Percentiles rank a stretch among this genome's conserved stretches.
These are phyloP conservation scores for Ceratitis capitata DNA, from an alignment of 1,140 invertebrate species.

Conservation along the genomic window DNA sequence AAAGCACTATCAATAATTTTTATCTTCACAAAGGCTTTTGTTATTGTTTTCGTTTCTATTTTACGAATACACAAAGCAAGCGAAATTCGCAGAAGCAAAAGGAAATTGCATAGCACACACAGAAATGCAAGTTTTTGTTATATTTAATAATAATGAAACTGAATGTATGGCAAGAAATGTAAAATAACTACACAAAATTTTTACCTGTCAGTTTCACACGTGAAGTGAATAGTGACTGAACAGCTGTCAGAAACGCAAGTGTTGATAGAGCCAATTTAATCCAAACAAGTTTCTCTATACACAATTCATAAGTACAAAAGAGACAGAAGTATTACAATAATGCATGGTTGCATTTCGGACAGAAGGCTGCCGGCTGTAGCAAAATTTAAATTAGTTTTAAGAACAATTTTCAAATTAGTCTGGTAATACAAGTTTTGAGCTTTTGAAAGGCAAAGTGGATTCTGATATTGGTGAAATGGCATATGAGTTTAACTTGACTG, in stretches of 20 bases:
- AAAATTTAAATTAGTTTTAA: not conserved
- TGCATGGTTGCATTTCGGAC: not conserved
- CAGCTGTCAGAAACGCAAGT: constrained; percentile 26
- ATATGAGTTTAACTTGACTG: too few species aligned
- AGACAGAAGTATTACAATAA: not conserved
- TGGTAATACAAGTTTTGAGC: not conserved
- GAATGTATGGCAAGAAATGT: not conserved
- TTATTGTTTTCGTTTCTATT: not conserved
- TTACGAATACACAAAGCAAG: not conserved
- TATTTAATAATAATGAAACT: not conserved
- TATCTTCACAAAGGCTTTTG: not conserved
- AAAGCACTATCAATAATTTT: constrained; percentile 16
- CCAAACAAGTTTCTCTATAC: not conserved
- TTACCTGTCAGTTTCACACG: constrained; percentile 25
- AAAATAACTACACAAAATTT: not conserved
- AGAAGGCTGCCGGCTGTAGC: not conserved
- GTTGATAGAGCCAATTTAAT: not conserved
- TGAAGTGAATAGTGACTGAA: constrained; percentile 31
- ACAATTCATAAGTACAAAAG: not conserved
- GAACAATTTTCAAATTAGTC: not conserved
- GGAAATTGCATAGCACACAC: not conserved
- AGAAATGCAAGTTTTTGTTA: not conserved
- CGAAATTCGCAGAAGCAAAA: not conserved
- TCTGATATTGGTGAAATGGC: too few species aligned
- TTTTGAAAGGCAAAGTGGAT: not conserved